phyloP scores from a whole-genome alignment of 92 coral and sea anemone genomes.

The Porites divaricata region DNA sequence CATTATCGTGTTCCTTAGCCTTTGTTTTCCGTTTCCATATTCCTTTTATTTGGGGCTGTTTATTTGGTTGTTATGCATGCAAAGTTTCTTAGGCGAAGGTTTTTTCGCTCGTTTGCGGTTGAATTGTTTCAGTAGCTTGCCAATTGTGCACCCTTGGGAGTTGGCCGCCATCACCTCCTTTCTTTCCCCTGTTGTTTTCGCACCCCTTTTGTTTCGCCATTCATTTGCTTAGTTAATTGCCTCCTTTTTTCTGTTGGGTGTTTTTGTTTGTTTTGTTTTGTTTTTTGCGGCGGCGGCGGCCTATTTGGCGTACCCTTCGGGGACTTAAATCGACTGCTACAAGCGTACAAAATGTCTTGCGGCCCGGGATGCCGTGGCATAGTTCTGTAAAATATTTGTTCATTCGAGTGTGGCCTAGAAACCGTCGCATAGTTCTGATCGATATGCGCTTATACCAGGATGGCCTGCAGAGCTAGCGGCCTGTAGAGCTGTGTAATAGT shows the following conservation, averaged over 20 bases:
- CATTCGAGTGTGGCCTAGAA: constrained; percentile 1
- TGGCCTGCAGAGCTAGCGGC: constrained; percentile 6
- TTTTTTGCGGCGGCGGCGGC: too few species aligned
- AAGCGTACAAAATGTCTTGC: constrained; percentile 9
- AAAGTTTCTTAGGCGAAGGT: constrained; percentile 15
- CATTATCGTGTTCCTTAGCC: constrained; percentile 15
- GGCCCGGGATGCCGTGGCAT: constrained; percentile 4
- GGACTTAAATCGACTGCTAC: neutral
- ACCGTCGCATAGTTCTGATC: constrained; percentile 12
- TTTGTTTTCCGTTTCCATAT: constrained; percentile 23
- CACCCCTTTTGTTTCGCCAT: constrained; percentile 1
- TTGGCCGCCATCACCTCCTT: constrained; percentile 4
- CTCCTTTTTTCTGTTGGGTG: constrained; percentile 20
- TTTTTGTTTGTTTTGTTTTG: neutral
- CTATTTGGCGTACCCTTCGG: constrained; percentile 8
- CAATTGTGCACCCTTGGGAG: neutral
- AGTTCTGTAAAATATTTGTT: constrained; percentile 12
- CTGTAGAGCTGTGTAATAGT: constrained; percentile 2
- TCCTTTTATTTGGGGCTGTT: constrained; percentile 17
- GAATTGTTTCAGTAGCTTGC: neutral
- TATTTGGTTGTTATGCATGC: constrained; percentile 19
- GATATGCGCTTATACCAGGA: neutral
- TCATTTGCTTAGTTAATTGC: constrained; percentile 18
- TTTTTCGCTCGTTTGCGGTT: constrained; percentile 4
- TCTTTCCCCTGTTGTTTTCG: constrained; percentile 4